Base-by-base conservation (phyloP, 1,140 invertebrate species). In the Drosophila arawakana region DNA sequence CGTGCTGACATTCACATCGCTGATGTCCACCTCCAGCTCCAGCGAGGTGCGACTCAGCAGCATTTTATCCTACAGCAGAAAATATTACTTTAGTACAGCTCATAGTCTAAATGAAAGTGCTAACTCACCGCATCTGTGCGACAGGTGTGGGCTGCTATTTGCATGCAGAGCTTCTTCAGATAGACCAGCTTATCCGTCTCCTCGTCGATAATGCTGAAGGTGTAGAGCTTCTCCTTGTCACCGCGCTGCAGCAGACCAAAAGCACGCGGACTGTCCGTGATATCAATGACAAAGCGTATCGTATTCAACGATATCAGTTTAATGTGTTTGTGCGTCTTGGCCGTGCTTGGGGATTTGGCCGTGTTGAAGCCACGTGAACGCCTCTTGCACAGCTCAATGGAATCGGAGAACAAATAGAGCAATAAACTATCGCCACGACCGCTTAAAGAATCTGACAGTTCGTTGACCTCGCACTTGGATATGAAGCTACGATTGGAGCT, bases 341-440 rank as follows among this genome's bases (percentile, higher is more conserved):
- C 93, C 88, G 75, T 94, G 93, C 85, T 95, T 94, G 96, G 96
- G 76, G 95, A 96, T 81, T 96, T 96, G 35, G 93, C 85, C 5
- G 94, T 95, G 75, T 95, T 96, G 58, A 96, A 95, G 30, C 94
- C 95, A 91, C 96, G 96, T 15, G 96, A 97, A 88, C 96, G 94
- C 92, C 97, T 96, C 92, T 98, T 98, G 93, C 96, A 96, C 88
- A 98, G 97, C 93, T 98, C 97, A 81, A 99, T 94, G 71, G 97
- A 96, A 93, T 99, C 98, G 30, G 97, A 97, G 92, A 99, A 99
- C 1, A 99, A 93, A 92, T 98, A 98, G 35, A 99, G 92, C 41
- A 98, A 95, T 11, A 99, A 93, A 76, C 96, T 95, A 90, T 98
- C 97, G 25, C 97, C 97, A 78, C 97, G 95, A 7, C 97, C 96